phyloP scores from a whole-genome alignment of 2,113 vertebrate genomes.

The Rhineura floridana region DNA sequence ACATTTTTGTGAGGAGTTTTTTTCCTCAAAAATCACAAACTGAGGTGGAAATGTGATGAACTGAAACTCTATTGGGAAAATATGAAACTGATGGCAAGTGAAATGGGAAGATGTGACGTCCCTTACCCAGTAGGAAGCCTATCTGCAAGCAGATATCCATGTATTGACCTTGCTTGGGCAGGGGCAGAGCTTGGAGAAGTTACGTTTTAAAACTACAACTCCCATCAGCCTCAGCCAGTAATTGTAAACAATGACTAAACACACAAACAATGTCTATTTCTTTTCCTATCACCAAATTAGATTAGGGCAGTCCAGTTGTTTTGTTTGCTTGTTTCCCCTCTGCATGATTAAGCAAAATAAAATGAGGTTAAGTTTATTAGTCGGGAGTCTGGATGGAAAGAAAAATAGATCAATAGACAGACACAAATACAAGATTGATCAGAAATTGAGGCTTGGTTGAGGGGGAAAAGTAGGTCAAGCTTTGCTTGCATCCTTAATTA shows the following conservation, averaged over 20 bases:
- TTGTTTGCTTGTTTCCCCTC: not conserved
- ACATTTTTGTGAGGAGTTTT: no score
- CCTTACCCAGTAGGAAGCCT: no score
- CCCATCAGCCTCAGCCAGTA: no score
- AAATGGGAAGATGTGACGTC: no score
- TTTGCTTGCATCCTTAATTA: conserved; percentile 50
- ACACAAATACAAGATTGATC: conserved; percentile 56
- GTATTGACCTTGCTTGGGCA: no score
- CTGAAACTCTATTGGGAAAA: no score
- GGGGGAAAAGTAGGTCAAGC: conserved; percentile 47
- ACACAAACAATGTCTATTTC: conserved; percentile 35
- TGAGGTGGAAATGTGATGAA: no score
- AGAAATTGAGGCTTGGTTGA: conserved; percentile 8
- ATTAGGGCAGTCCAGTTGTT: conserved; percentile 36
- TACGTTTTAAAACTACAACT: no score
- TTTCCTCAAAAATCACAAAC: no score
- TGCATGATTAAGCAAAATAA: conserved; percentile 57
- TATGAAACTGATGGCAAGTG: no score
- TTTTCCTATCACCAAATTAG: conserved; percentile 57
- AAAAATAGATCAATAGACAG: conserved; percentile 62
- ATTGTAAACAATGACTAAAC: conserved; percentile 11
- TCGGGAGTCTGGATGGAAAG: conserved; percentile 45
- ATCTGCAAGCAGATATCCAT: no score
- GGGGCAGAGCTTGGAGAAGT: no score
- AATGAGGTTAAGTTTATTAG: conserved; percentile 61